Evolutionary conservation across 2,888 invertebrate species (phyloP).

Genomic region (Petrolisthes manimaculis): DNA sequence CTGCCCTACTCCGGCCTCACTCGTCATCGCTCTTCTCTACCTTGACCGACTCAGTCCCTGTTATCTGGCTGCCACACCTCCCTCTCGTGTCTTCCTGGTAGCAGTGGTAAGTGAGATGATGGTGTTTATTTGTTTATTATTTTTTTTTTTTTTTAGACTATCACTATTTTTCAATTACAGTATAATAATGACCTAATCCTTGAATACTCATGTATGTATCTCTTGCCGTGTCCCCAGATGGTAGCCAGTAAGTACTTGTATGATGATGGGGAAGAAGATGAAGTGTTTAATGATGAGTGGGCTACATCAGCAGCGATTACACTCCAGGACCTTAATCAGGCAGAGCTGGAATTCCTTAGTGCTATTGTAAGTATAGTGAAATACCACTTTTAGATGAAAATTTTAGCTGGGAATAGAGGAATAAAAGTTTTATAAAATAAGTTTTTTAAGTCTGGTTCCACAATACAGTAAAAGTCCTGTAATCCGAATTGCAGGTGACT

Average conservation of each 20-base stretch:
- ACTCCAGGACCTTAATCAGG: constrained; percentile 80
- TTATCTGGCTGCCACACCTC: constrained; percentile 85
- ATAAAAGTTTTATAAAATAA: neutral
- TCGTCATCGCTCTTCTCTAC: constrained; percentile 93
- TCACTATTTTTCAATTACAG: neutral
- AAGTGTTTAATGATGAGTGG: constrained; percentile 93
- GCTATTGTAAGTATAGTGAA: constrained; percentile 81
- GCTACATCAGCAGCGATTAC: constrained; percentile 85
- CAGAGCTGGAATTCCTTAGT: constrained; percentile 88
- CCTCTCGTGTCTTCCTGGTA: constrained; percentile 93
- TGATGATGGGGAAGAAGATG: constrained; percentile 92
- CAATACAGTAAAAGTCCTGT: no score
- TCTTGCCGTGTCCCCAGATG: constrained; percentile 76
- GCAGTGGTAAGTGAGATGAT: constrained; percentile 81
- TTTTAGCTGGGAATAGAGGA: neutral
- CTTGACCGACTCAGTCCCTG: constrained; percentile 90
- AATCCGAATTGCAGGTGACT: no score
- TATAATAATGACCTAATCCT: no score
- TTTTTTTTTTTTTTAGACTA: neutral
- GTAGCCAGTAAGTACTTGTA: constrained; percentile 96
- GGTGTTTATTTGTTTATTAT: neutral
- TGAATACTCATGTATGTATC: no score
- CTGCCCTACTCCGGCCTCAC: constrained; percentile 90
- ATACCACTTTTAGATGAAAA: neutral
- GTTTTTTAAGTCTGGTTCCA: neutral